Base-by-base conservation (phyloP, 2,888 invertebrate genomes). In the Trissolcus brochymenae region DNA sequence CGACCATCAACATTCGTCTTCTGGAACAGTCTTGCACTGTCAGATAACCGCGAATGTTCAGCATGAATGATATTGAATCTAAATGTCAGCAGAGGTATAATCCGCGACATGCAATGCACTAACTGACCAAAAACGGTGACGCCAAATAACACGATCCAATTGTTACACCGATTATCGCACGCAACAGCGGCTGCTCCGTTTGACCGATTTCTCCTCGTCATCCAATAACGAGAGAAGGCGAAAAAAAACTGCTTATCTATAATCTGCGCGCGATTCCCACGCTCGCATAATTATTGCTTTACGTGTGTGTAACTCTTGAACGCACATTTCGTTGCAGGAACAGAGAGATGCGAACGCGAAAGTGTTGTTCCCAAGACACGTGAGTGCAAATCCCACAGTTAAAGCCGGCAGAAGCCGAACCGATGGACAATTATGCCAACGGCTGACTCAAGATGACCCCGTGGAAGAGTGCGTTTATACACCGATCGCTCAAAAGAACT, bases 381-480 rank as follows among this genome's bases (percentile, higher is more conserved):
- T 16, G 46, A 46, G 46, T 16, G 40, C 56, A 29, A 41, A 82
- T 35, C 50, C 21, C 16, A 7, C 25, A 50, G 25, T 17, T 25
- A 7, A 16, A 16, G 19, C 16, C 51, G 50, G 17, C 66, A 53
- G 59, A 43, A 53, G 67, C 25, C 57, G 72, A 79, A 56, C 72
- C 76, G 54, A 72, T 74, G 68, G 72, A 64, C 60, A 79, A 76
- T 79, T 80, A 83, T 81, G 82, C 80, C 77, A 78, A 80, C 71
- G 81, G 81, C 59, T 79, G 70, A 81, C 62, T 67, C 60, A 66
- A 75, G 81, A 84, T 84, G 85, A 83, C 80, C 81, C 70, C 61
- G 65, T 73, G 35, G 67, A 76, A 61, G 17, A 61, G 59, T 16
- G 68, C 55, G 35, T 50, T 56, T 46, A 14, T 53, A 51, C 62